A percentile compares a stretch with the other conserved stretches of the same genome.
phyloP scores from a whole-genome alignment of 2,888 invertebrate species.

The Rhamnusium bicolor region DNA sequence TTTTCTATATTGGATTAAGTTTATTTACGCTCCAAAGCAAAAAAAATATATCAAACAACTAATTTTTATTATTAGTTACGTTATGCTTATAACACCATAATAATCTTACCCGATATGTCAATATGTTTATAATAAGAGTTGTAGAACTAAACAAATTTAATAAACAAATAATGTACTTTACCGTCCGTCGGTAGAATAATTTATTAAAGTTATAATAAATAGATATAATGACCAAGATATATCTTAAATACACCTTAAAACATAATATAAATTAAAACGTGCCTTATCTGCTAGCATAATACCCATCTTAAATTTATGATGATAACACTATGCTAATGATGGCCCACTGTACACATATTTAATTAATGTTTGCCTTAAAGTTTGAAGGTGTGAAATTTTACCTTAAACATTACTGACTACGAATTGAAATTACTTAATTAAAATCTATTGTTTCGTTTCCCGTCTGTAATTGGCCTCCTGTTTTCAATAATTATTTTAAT shows the following conservation, averaged over 20 bases:
- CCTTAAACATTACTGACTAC: slow-evolving; percentile 53
- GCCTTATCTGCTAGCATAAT: slow-evolving; percentile 51
- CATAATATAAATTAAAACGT: slow-evolving; percentile 52
- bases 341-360: slow-evolving; percentile 53
- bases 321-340: slow-evolving; percentile 54
- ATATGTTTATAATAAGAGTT: neutral
- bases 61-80: no score
- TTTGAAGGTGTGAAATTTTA: slow-evolving; percentile 54
- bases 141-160: neutral
- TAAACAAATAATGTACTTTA: slow-evolving; percentile 7
- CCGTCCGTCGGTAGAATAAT: neutral
- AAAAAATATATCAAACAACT: no score
- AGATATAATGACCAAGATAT: slow-evolving; percentile 38
- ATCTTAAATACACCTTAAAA: slow-evolving; percentile 44
- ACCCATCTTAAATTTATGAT: slow-evolving; percentile 53
- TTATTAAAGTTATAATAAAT: slow-evolving; percentile 33
- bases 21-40: no score
- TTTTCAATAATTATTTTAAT: slow-evolving; percentile 29
- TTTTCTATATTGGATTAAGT: no score
- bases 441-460: slow-evolving; percentile 48
- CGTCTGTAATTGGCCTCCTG: slow-evolving; percentile 43
- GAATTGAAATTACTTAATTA: slow-evolving; percentile 59
- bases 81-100: neutral
- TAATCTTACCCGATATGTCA: neutral
- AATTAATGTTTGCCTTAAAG: slow-evolving; percentile 54